Percentiles rank a stretch among this genome's conserved stretches.
phyloP scores from a whole-genome alignment of 2,888 invertebrate species.

The Arge pagana region DNA sequence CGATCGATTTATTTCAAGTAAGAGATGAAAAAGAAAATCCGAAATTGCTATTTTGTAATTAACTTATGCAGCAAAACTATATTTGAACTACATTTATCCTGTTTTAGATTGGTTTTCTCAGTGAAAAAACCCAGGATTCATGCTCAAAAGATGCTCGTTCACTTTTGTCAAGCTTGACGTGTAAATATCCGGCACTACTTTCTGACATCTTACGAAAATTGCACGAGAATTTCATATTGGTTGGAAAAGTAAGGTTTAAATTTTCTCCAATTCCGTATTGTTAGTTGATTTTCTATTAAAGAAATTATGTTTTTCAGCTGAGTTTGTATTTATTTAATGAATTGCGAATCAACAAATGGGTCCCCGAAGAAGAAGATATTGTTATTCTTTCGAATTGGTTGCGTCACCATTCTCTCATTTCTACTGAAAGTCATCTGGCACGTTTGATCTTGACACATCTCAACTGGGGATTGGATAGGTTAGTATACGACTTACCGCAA shows the following conservation, averaged over 20 bases:
- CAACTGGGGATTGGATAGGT: slow-evolving; percentile 69
- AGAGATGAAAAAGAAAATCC: slow-evolving; percentile 26
- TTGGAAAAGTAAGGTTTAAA: slow-evolving; percentile 62
- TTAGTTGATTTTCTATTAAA: not conserved
- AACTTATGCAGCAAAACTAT: slow-evolving; percentile 3
- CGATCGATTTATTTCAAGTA: slow-evolving; percentile 73
- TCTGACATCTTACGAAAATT: slow-evolving; percentile 68
- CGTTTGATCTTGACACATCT: slow-evolving; percentile 71
- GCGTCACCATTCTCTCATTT: slow-evolving; percentile 64
- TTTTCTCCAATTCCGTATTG: slow-evolving; percentile 1
- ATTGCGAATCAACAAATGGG: slow-evolving; percentile 72
- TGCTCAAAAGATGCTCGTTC: slow-evolving; percentile 78
- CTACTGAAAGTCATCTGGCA: slow-evolving; percentile 70
- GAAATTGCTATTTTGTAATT: too few relatives aligned
- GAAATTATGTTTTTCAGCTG: slow-evolving; percentile 52
- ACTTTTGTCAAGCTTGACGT: slow-evolving; percentile 71
- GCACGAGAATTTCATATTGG: slow-evolving; percentile 64
- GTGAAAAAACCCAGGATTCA: slow-evolving; percentile 69
- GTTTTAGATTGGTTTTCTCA: slow-evolving; percentile 74
- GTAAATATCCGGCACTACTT: slow-evolving; percentile 71
- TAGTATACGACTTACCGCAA: too few relatives aligned
- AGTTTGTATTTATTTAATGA: slow-evolving; percentile 74
- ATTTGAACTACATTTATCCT: too few relatives aligned
- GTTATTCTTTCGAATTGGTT: slow-evolving; percentile 70
- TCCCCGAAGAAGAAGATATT: slow-evolving; percentile 69